Evolutionary conservation across 2,888 invertebrate species (phyloP), one percentile per base, ranked within the genome.

Genomic region (Bombylius major): DNA sequence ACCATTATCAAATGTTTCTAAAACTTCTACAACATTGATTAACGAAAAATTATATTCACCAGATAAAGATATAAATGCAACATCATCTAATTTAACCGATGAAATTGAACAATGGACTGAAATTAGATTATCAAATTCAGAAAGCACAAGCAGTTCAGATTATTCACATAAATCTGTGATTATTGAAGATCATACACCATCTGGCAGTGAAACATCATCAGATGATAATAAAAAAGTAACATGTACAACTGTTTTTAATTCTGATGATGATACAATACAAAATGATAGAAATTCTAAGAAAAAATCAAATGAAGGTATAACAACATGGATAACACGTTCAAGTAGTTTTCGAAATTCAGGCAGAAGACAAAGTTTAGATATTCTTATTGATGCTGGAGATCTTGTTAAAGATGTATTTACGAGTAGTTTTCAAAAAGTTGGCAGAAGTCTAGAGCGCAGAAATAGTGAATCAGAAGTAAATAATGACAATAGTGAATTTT

Each of bases 391-490:
- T 61, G 88, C 88, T 0, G 82, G 88, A 45, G 88, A 87, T 70
- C 82, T 84, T 66, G 84, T 89, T 59, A 89, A 89, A 71, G 89
- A 89, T 73, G 84, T 88, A 66, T 83, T 89, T 62, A 82, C 78
- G 55, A 87, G 88, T 69, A 87, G 89, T 67, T 83, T 84, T 71
- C 82, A 83, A 78, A 82, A 76, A 77, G 75, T 84, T 56, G 83
- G 83, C 64, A 82, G 82, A 61, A 79, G 78, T 50, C 77, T 82
- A 55, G 88, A 88, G 70, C 78, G 88, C 11, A 80, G 87, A 60
- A 84, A 84, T 39, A 86, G 86, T 53, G 82, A 83, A 63, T 84
- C 86, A 0, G 80, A 82, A 75, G 64, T 80, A 71, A 68, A 79
- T 57, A 59, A 70, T 76, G 61, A 76, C 67, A 56, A 60, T 55